A percentile compares a stretch with the other conserved stretches of the same genome.
Evolutionary conservation across 2,888 invertebrate species (phyloP).

Genomic region (Eremobia ochroleuca): DNA sequence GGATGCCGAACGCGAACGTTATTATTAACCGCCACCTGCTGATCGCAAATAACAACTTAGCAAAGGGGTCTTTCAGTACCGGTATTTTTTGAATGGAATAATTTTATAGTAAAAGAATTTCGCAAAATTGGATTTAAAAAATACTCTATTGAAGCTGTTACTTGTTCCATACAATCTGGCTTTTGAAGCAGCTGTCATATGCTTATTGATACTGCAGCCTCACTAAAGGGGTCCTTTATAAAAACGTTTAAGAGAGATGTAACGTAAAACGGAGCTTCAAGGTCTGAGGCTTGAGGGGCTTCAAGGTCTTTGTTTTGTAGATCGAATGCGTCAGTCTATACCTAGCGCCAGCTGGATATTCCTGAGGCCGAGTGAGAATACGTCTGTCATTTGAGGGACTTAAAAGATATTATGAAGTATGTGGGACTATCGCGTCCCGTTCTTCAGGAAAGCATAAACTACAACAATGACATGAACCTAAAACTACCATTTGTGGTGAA

Average conservation of each 20-base stretch:
- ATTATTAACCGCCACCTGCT: slow-evolving; percentile 5
- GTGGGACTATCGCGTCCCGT: too few species aligned
- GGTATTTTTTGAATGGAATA: slow-evolving; percentile 12
- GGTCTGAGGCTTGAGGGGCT: background rate
- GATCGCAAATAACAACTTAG: slow-evolving; percentile 20
- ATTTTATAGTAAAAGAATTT: slow-evolving; percentile 2
- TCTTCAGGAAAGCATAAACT: slow-evolving; percentile 1
- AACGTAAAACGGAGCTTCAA: background rate
- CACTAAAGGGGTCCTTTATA: slow-evolving; percentile 9
- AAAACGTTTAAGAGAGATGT: background rate
- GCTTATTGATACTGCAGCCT: background rate
- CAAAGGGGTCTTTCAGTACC: slow-evolving; percentile 18
- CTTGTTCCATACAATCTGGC: slow-evolving; percentile 14
- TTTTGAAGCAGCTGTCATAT: slow-evolving; percentile 14
- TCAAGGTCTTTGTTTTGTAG: slow-evolving; percentile 10
- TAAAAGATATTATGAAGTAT: background rate
- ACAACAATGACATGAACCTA: background rate
- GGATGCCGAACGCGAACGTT: background rate
- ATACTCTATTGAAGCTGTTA: background rate
- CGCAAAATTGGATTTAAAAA: slow-evolving; percentile 1
- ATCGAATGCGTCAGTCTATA: background rate
- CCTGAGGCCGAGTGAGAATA: background rate
- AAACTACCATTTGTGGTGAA: background rate
- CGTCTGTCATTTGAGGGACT: background rate
- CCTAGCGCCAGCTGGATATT: background rate